These are phyloP conservation scores for Tangara arthus DNA, from an alignment of 2,797 vertebrate species.

Conservation along the genomic window DNA sequence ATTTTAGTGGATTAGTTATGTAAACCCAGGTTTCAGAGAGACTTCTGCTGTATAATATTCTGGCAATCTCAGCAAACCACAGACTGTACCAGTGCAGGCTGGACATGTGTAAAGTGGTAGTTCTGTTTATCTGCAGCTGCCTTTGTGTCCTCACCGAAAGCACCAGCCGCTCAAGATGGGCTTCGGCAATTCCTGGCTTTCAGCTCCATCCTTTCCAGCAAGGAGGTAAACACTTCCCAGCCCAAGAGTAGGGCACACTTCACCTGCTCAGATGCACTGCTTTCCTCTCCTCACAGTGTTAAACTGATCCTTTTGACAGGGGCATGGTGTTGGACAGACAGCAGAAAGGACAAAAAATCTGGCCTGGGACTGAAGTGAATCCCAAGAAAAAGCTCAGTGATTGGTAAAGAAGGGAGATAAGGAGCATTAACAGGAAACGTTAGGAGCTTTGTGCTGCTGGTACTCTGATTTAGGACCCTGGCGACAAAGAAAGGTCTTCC, in stretches of 20 bases:
- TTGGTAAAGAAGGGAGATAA: not conserved
- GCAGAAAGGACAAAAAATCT: not conserved
- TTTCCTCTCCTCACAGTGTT: not conserved
- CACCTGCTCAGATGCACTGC: not conserved
- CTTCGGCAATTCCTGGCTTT: not conserved
- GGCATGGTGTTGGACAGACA: not conserved
- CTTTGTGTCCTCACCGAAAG: not conserved
- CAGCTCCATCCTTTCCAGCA: not conserved
- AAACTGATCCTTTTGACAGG: not conserved
- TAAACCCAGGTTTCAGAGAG: constrained; percentile 57
- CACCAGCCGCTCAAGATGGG: not conserved
- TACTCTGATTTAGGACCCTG: not conserved
- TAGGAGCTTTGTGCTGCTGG: not conserved
- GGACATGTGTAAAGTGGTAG: not conserved
- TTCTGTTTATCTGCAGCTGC: not conserved
- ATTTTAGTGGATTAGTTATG: constrained; percentile 62
- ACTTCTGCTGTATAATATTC: constrained; percentile 8
- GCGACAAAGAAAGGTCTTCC: not conserved
- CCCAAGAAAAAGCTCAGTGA: not conserved
- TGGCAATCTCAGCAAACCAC: not conserved
- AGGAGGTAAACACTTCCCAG: not conserved
- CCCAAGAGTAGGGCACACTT: not conserved
- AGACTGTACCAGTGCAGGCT: not conserved
- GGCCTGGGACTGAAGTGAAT: not conserved
- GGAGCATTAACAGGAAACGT: rapidly evolving